phyloP scores from a whole-genome alignment of 1,140 invertebrate genomes.

The Cyclina sinensis region DNA sequence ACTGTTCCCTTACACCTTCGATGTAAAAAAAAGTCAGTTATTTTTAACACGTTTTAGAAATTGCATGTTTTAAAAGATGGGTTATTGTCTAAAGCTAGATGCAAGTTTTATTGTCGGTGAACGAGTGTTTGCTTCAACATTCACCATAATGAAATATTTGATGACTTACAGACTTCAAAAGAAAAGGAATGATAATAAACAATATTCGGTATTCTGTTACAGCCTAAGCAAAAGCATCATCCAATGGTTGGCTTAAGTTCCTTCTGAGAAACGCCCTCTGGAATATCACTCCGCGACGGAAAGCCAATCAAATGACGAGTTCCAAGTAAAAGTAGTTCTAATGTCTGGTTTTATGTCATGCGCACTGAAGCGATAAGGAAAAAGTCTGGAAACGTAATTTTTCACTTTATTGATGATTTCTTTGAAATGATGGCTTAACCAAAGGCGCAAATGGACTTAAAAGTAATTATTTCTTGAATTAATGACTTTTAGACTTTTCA shows the following conservation, averaged over 20 bases:
- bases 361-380: constrained; percentile 46
- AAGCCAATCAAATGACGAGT: background rate
- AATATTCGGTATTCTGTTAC: background rate
- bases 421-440: constrained; percentile 50
- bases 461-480: constrained; percentile 62
- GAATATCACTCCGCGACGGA: background rate
- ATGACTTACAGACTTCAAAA: constrained; percentile 41
- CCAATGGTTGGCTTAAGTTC: background rate
- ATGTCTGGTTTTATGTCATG: constrained; percentile 43
- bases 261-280: background rate
- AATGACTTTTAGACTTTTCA: constrained; percentile 50
- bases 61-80: no score
- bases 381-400: constrained; percentile 62
- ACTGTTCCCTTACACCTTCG: no score
- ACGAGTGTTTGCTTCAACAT: constrained; percentile 21
- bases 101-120: constrained; percentile 4
- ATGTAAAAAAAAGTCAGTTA: no score
- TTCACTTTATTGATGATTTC: constrained; percentile 63
- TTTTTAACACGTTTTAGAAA: no score
- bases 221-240: background rate
- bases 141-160: constrained; percentile 35
- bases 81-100: no score
- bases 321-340: constrained; percentile 43
- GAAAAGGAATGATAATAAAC: constrained; percentile 33
- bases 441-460: constrained; percentile 50